These are phyloP conservation scores for Coranthus polyacanthus DNA, from an alignment of 2,797 vertebrate species.

Conservation along the genomic window DNA sequence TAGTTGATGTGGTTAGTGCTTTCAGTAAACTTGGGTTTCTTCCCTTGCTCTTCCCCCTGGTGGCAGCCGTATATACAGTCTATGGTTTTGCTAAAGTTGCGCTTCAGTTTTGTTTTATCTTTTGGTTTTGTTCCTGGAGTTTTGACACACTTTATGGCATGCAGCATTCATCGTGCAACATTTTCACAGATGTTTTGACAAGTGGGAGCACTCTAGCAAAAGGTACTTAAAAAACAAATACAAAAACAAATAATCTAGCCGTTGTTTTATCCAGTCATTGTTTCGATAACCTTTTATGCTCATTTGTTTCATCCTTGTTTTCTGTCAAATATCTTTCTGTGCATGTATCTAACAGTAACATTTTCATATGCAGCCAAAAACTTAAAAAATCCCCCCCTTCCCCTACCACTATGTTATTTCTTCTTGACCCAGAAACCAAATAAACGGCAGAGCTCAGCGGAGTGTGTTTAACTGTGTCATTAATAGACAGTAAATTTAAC, in stretches of 20 bases:
- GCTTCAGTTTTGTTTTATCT: background rate
- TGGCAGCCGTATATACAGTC: no score
- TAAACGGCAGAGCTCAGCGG: constrained; percentile 20
- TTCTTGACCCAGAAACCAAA: constrained; percentile 60
- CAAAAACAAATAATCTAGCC: background rate
- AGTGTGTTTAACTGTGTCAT: constrained; percentile 21
- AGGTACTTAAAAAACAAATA: background rate
- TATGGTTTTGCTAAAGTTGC: background rate
- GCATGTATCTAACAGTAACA: background rate
- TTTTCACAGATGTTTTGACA: background rate
- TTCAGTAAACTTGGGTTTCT: no score
- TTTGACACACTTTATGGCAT: background rate
- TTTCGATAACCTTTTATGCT: constrained; percentile 29
- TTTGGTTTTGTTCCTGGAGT: background rate
- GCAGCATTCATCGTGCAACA: background rate
- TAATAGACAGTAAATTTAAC: constrained; percentile 12
- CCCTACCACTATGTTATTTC: constrained; percentile 37
- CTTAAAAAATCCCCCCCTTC: constrained; percentile 26
- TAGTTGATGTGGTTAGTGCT: no score
- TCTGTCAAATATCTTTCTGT: constrained; percentile 11
- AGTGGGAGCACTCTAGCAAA: constrained; percentile 10
- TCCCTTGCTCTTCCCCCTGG: no score
- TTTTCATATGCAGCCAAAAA: constrained; percentile 20
- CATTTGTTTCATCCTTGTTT: constrained; percentile 30
- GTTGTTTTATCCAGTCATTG: constrained; percentile 1